phyloP scores from a whole-genome alignment of 2,113 vertebrate genomes.

The Echinops telfairi region DNA sequence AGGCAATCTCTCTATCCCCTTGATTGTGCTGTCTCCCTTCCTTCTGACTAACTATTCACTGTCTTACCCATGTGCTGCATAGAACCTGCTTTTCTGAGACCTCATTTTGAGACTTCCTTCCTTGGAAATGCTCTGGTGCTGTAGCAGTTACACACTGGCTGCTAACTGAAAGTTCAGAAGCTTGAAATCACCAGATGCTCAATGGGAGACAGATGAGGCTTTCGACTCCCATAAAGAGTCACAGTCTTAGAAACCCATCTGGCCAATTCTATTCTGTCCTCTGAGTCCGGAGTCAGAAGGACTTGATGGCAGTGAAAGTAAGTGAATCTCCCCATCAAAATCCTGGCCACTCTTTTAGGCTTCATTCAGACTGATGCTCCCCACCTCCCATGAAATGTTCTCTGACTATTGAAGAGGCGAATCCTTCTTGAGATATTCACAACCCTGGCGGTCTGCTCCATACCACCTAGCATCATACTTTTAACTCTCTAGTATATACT shows the following conservation, averaged over 20 bases:
- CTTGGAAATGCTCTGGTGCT: neutral
- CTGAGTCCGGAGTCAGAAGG: too few species aligned
- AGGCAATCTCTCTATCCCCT: neutral
- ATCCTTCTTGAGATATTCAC: neutral
- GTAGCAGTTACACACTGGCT: too few species aligned
- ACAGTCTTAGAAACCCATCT: too few species aligned
- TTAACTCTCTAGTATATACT: neutral
- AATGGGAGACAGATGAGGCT: too few species aligned
- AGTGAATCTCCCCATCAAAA: neutral
- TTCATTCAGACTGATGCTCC: neutral
- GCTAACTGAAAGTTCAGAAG: too few species aligned
- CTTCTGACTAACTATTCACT: neutral
- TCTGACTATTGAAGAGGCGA: neutral
- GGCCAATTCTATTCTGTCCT: too few species aligned
- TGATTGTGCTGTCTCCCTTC: neutral
- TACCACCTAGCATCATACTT: slow-evolving; percentile 12
- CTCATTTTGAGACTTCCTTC: neutral
- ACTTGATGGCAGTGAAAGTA: too few species aligned
- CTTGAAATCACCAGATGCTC: too few species aligned
- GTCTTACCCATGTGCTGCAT: neutral
- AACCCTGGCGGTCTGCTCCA: neutral
- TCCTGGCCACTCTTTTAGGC: neutral
- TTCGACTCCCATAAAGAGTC: too few species aligned
- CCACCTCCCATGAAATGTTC: neutral
- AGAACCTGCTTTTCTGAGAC: neutral